Evolutionary conservation across 2,797 vertebrate genomes (phyloP).

Genomic region (Alca torda): DNA sequence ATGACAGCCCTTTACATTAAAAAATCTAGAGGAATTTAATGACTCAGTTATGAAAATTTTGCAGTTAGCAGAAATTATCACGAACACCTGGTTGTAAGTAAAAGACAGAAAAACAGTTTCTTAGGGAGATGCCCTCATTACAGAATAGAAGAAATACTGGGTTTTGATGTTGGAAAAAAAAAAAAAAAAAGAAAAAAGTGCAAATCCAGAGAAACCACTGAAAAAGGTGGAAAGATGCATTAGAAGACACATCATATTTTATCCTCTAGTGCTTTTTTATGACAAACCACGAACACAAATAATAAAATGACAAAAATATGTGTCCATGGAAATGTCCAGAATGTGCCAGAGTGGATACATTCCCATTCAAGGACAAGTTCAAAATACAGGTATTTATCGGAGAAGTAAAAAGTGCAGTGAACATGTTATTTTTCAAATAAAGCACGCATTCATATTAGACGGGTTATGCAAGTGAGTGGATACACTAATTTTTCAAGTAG

Average conservation of each 20-base stretch:
- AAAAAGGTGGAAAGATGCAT: neutral
- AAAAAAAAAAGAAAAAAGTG: neutral
- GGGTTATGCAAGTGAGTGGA: neutral
- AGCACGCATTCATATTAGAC: neutral
- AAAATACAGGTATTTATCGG: neutral
- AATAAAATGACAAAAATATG: neutral
- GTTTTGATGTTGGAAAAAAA: neutral
- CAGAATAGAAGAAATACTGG: neutral
- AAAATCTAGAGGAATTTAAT: conserved; percentile 32
- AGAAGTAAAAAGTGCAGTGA: neutral
- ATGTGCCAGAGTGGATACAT: neutral
- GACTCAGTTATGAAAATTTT: conserved; percentile 37
- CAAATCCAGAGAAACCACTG: neutral
- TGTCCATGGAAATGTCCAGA: neutral
- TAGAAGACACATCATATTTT: neutral
- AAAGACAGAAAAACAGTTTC: neutral
- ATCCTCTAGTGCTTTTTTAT: neutral
- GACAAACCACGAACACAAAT: neutral
- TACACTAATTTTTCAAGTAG: neutral
- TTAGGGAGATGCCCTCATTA: neutral
- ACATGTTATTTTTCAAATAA: neutral
- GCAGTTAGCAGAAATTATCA: conserved; percentile 9
- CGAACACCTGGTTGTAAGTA: conserved; percentile 3
- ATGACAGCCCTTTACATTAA: conserved; percentile 19
- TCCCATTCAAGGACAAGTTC: neutral